phyloP scores from a whole-genome alignment of 1,140 invertebrate species.

The Drosophila micromelanica region DNA sequence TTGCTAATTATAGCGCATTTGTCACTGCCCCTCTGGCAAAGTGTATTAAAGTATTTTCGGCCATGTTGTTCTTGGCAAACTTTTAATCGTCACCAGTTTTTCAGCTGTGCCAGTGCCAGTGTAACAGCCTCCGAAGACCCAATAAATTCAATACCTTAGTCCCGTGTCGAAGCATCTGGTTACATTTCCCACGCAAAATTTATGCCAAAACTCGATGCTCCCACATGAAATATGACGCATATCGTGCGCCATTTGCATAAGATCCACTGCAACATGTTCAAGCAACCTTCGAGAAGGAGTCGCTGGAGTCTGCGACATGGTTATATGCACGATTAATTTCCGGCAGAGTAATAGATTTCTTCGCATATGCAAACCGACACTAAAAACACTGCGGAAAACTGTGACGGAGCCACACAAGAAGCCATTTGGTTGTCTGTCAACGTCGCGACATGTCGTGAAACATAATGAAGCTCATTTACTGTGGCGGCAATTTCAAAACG shows the following conservation, averaged over 20 bases:
- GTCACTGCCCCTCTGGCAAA: neutral
- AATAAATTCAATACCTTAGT: conserved; percentile 47
- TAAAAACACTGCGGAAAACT: conserved; percentile 5
- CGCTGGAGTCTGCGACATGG: conserved; percentile 12
- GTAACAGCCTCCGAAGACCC: neutral
- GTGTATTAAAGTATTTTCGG: conserved; percentile 18
- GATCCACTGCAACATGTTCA: conserved; percentile 55
- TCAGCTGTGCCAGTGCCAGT: conserved; percentile 8
- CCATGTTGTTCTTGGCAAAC: conserved; percentile 1
- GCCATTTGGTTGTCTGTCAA: conserved; percentile 28
- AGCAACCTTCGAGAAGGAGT: conserved; percentile 25
- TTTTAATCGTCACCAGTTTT: conserved; percentile 49
- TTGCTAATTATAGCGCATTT: conserved; percentile 37
- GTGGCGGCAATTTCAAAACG: conserved; percentile 27
- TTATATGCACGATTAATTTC: conserved; percentile 55
- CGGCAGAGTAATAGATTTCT: conserved; percentile 49
- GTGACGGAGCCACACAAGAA: conserved; percentile 7
- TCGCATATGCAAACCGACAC: conserved; percentile 5
- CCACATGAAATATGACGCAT: conserved; percentile 33
- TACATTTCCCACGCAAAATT: conserved; percentile 51
- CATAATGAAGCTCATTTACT: conserved; percentile 23
- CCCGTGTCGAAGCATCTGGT: conserved; percentile 39
- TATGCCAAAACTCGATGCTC: conserved; percentile 51
- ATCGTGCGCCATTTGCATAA: conserved; percentile 54
- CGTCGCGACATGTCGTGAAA: conserved; percentile 41